These are phyloP conservation scores for Polylopha cassiicola DNA, from an alignment of 2,888 invertebrate genomes.

Conservation along the genomic window DNA sequence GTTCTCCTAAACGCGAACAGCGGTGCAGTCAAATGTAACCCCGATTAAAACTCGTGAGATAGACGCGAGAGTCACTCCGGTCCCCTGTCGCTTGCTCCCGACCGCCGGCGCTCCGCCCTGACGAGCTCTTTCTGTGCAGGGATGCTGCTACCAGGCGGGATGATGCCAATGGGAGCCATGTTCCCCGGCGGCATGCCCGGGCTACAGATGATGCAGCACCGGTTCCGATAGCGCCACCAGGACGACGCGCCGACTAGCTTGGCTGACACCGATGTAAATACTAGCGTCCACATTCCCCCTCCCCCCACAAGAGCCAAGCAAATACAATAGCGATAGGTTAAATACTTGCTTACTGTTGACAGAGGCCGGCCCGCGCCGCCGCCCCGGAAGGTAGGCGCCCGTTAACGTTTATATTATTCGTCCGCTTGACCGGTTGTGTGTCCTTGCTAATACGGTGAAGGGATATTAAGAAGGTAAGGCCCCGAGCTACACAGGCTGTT, in stretches of 20 bases:
- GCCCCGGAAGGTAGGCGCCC: conserved; percentile 47
- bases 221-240: conserved; percentile 85
- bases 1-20: no score
- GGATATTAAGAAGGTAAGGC: conserved; percentile 44
- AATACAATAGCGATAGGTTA: conserved; percentile 17
- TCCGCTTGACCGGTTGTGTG: conserved; percentile 48
- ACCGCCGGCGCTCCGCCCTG: conserved; percentile 19
- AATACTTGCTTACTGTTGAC: conserved; percentile 28
- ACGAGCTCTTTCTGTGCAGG: conserved; percentile 49
- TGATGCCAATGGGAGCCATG: conserved; percentile 75
- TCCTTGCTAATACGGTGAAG: conserved; percentile 46
- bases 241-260: conserved; percentile 34
- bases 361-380: conserved; percentile 27
- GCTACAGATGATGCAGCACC: conserved; percentile 87
- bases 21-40: no score
- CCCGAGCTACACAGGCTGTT: conserved; percentile 18
- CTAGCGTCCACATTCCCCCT: conserved; percentile 24
- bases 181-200: conserved; percentile 58
- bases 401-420: conserved; percentile 32
- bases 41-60: no score
- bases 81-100: conserved; percentile 43
- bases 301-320: conserved; percentile 18
- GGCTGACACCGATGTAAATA: conserved; percentile 46
- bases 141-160: conserved; percentile 66
- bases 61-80: no score